Conservation (phyloP, 1,140 invertebrate genomes). For the Charaxes varanes region DNA sequence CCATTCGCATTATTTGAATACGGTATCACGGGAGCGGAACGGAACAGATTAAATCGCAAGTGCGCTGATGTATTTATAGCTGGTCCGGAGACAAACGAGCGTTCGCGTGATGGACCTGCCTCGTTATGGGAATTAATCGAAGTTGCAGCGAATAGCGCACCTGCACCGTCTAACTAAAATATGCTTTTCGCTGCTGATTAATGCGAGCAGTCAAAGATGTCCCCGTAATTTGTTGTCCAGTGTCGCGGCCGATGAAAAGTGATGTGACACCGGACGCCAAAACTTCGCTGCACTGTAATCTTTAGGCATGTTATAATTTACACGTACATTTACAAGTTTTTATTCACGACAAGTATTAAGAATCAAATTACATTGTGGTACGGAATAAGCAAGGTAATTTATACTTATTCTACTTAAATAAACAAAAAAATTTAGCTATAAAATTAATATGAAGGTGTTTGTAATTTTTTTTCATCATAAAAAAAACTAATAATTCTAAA, state of each 20-base stretch:
- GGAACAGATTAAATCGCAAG: conserved; percentile 69
- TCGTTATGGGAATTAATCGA: conserved; percentile 73
- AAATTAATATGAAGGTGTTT: too few species aligned
- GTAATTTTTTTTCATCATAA: too few species aligned
- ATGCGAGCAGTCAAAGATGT: conserved; percentile 19
- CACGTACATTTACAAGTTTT: too few species aligned
- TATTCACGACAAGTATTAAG: too few species aligned
- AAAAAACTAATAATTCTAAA: too few species aligned
- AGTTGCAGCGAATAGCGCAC: conserved; percentile 58
- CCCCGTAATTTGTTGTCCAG: conserved; percentile 3
- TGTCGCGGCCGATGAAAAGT: background rate
- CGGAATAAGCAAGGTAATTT: too few species aligned
- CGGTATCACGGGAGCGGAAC: conserved; percentile 46
- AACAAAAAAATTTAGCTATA: too few species aligned
- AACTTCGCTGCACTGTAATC: too few species aligned
- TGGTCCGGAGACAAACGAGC: conserved; percentile 67
- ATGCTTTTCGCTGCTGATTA: conserved; percentile 40
- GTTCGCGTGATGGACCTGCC: conserved; percentile 64
- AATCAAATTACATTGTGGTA: too few species aligned
- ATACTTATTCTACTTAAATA: too few species aligned
- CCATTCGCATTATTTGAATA: conserved; percentile 39
- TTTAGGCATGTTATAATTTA: too few species aligned
- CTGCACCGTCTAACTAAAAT: conserved; percentile 60
- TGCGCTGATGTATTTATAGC: conserved; percentile 72
- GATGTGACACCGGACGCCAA: background rate